Evolutionary conservation across 2,797 vertebrate genomes (phyloP).

Genomic region (Liasis olivaceus): DNA sequence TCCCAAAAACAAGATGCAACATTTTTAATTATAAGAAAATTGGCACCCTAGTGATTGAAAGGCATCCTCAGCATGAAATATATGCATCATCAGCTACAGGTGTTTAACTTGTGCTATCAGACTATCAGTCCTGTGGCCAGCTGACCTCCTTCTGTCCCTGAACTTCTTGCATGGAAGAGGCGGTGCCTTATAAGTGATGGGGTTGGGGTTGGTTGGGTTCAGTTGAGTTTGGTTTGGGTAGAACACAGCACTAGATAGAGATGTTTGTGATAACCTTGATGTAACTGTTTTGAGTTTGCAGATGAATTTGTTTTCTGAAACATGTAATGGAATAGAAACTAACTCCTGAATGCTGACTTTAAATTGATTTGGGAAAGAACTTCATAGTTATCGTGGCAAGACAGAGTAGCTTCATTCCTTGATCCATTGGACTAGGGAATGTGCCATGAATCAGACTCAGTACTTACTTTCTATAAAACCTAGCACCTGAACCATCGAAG

Average conservation of each 20-base stretch:
- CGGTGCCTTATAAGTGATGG: neutral
- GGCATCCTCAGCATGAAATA: too few relatives aligned
- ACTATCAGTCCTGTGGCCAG: too few relatives aligned
- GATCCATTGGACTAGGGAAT: neutral
- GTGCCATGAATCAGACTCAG: neutral
- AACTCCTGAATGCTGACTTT: neutral
- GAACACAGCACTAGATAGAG: neutral
- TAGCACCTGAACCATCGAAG: neutral
- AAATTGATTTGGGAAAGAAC: neutral
- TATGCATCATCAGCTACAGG: neutral
- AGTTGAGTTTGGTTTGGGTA: neutral
- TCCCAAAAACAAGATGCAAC: neutral
- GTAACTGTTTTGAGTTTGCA: constrained; percentile 61
- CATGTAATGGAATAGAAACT: constrained; percentile 41
- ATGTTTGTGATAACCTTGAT: constrained; percentile 34
- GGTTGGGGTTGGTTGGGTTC: neutral
- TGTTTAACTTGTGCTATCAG: neutral
- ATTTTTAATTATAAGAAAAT: neutral
- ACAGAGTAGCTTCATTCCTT: neutral
- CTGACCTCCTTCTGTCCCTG: neutral
- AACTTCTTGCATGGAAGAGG: neutral
- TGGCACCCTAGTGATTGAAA: neutral
- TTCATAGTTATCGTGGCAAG: neutral
- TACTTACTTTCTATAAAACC: neutral
- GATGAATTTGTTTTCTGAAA: constrained; percentile 58